These are phyloP conservation scores for Coptodon bakossiorum DNA, from an alignment of 2,113 vertebrate species.

Conservation along the genomic window DNA sequence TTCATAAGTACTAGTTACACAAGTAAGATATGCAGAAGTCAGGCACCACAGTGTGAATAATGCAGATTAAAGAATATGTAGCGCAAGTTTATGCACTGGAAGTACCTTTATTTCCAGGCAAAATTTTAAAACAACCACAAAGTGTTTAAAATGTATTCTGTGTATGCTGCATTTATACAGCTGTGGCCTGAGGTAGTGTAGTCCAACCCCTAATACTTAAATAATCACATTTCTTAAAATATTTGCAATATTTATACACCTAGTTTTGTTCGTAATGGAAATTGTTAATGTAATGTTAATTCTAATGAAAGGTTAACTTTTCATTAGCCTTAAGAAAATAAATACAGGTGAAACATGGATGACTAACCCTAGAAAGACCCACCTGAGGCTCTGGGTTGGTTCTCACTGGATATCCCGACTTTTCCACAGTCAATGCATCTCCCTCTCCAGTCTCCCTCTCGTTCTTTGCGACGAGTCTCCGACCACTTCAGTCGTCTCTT, in stretches of 20 bases:
- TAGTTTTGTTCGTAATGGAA: background rate
- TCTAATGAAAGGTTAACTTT: background rate
- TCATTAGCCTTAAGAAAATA: background rate
- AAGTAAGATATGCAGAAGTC: background rate
- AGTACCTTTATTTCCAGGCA: background rate
- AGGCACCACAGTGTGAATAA: background rate
- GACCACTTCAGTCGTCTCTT: conserved; percentile 64
- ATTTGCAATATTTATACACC: background rate
- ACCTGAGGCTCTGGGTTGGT: conserved; percentile 20
- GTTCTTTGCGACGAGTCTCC: conserved; percentile 51
- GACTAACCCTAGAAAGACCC: background rate
- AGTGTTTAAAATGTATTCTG: background rate
- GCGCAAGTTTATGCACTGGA: background rate
- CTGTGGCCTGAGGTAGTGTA: background rate
- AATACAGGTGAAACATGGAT: background rate
- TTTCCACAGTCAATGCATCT: conserved; percentile 58
- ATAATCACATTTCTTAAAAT: background rate
- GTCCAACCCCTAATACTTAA: background rate
- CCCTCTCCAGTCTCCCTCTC: conserved; percentile 21
- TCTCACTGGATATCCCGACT: background rate
- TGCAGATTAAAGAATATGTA: background rate
- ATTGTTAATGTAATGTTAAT: background rate
- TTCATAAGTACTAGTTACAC: background rate
- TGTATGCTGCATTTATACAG: background rate
- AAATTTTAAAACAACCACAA: background rate